Base-by-base conservation (phyloP, 1,140 invertebrate genomes). In the Brachionus rotundiformis region DNA sequence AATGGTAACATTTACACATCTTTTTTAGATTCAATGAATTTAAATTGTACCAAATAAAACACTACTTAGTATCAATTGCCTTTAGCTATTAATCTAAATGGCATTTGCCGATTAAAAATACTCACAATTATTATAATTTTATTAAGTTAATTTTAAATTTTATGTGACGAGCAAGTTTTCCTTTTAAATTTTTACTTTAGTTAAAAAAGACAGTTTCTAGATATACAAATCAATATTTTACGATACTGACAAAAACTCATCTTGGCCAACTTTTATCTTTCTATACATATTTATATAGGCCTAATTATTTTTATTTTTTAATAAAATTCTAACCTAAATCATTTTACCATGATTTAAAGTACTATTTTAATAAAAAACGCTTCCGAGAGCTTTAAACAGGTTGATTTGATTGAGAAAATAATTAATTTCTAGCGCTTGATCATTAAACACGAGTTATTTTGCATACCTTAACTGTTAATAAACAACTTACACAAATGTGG, bases 61-160 rank as follows among this genome's bases (percentile, higher is more conserved):
- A 19, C 47, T 19, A 54, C 19, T 54, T 54, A 54, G 16, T 16
- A 54, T 19, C n/a, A 7, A 19, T 19, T 54, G 47, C 47, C 47
- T 54, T 16, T 5, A 68, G 63, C 36, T 13, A 68, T 19, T 36
- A 68, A 31, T 19, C 31, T 39, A 36, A 36, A n/a, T 68, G 16
- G 16, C 36, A 36, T 39, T 68, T 68, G 19, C 29, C 29, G 29
- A 63, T 29, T 68, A 68, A 16, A 36, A 23, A 68, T 10, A 19
- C 29, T 68, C 8, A 68, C 29, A 68, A 68, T 68, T 68, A 68
- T 68, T 68, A 68, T 68, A 68, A 68, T 68, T 68, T 68, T 68
- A 68, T 68, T 68, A 68, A 68, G 63, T 68, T 68, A 68, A 68
- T 68, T 68, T 36, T 36, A 33, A 68, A 33, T 68, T 68, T 33